Percentiles rank a stretch among this genome's conserved stretches.
These are phyloP conservation scores for Oncorhynchus mykiss DNA, from an alignment of 2,113 vertebrate genomes.

Conservation along the genomic window DNA sequence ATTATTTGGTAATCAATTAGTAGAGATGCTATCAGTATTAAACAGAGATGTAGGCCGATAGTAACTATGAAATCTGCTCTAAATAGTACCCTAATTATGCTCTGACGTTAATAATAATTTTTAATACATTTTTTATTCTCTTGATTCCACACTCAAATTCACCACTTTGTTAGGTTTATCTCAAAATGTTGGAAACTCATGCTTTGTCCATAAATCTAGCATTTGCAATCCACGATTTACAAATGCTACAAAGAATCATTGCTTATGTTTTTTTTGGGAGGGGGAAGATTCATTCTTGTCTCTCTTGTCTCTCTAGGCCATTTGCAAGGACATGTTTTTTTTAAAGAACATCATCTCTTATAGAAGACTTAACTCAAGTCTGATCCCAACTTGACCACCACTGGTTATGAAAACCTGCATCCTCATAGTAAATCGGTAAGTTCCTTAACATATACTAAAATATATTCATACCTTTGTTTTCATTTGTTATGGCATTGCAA, in stretches of 20 bases:
- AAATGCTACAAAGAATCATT: neutral
- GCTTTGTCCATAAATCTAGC: neutral
- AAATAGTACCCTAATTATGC: neutral
- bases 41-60: constrained; percentile 19
- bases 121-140: neutral
- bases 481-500: neutral
- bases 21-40: constrained; percentile 28
- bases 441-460: neutral
- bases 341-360: constrained; percentile 22
- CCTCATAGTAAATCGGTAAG: constrained; percentile 59
- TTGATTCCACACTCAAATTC: neutral
- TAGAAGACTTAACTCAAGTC: constrained; percentile 13
- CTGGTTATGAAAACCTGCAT: constrained; percentile 76
- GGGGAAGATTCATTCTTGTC: neutral
- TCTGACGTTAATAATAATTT: neutral
- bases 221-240: neutral
- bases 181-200: constrained; percentile 1
- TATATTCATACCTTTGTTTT: neutral
- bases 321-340: constrained; percentile 34
- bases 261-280: neutral
- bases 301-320: constrained; percentile 38
- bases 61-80: constrained; percentile 29
- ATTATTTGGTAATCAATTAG: constrained; percentile 15
- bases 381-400: constrained; percentile 49
- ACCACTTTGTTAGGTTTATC: neutral